phyloP scores from a whole-genome alignment of 2,888 invertebrate species.

The Drosophila stalkeri region DNA sequence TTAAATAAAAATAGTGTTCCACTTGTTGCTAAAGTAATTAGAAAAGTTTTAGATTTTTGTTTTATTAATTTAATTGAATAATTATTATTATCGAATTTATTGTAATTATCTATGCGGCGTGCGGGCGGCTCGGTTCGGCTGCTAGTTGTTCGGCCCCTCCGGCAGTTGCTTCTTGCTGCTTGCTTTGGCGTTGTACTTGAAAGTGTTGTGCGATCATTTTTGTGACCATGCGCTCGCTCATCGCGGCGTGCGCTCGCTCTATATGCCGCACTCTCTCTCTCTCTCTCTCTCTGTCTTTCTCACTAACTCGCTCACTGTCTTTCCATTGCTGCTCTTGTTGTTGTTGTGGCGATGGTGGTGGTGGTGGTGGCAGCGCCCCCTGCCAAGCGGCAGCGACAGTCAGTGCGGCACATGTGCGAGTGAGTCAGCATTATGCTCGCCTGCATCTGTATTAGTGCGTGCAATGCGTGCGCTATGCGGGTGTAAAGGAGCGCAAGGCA shows the following conservation, averaged over 20 bases:
- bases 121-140: constrained; percentile 48
- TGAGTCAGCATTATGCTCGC: constrained; percentile 54
- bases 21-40: background rate
- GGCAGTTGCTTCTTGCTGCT: constrained; percentile 51
- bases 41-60: background rate
- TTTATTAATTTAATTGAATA: constrained; percentile 39
- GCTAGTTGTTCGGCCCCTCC: constrained; percentile 63
- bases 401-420: constrained; percentile 64
- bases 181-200: constrained; percentile 77
- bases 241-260: constrained; percentile 22
- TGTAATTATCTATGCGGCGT: constrained; percentile 47
- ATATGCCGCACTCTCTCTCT: constrained; percentile 7
- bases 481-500: constrained; percentile 31
- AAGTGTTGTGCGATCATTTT: constrained; percentile 65
- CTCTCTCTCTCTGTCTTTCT: constrained; percentile 1
- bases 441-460: constrained; percentile 29
- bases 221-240: constrained; percentile 64
- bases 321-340: constrained; percentile 31
- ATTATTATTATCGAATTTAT: constrained; percentile 38
- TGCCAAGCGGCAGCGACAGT: constrained; percentile 23
- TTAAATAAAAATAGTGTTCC: constrained; percentile 74
- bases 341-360: constrained; percentile 6
- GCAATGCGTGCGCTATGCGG: constrained; percentile 42
- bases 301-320: background rate
- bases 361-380: constrained; percentile 50